Percentiles rank a stretch among this genome's conserved stretches.
phyloP scores from a whole-genome alignment of 2,113 vertebrate species.

The Trichomycterus rosablanca region DNA sequence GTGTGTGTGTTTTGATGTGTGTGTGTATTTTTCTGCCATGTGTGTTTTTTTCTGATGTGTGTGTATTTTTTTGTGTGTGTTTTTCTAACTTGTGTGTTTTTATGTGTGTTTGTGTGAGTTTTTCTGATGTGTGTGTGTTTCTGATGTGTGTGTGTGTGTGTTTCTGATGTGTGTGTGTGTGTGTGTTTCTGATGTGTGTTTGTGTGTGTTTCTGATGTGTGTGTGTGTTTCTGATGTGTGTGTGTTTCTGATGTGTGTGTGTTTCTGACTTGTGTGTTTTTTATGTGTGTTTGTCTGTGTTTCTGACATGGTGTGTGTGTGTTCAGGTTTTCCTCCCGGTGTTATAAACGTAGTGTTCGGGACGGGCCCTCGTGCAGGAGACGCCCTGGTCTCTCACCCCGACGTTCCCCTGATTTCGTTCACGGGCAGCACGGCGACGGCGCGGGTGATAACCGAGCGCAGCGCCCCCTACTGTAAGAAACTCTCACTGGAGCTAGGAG shows the following conservation, averaged over 20 bases:
- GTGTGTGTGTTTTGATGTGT: neutral
- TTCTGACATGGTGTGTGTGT: neutral
- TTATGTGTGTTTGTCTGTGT: neutral
- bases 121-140: neutral
- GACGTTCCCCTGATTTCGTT: slow-evolving; percentile 89
- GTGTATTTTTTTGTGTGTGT: neutral
- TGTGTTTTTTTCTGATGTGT: slow-evolving; percentile 6
- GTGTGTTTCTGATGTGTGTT: no score
- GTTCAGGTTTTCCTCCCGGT: slow-evolving; percentile 80
- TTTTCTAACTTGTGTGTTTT: no score
- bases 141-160: no score
- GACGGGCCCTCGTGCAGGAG: slow-evolving; percentile 71
- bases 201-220: slow-evolving; percentile 6
- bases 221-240: neutral
- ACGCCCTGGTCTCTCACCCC: slow-evolving; percentile 84
- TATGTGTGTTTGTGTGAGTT: slow-evolving; percentile 3
- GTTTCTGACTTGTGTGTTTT: neutral
- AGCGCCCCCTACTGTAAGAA: slow-evolving; percentile 87
- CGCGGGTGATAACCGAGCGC: slow-evolving; percentile 73
- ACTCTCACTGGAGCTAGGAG: slow-evolving; percentile 90
- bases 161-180: no score
- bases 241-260: neutral
- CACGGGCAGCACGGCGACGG: slow-evolving; percentile 88
- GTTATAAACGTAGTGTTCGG: slow-evolving; percentile 94
- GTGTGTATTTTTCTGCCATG: no score